These are phyloP conservation scores for Lycocerus yunnanus DNA, from an alignment of 2,888 invertebrate genomes.

Conservation along the genomic window DNA sequence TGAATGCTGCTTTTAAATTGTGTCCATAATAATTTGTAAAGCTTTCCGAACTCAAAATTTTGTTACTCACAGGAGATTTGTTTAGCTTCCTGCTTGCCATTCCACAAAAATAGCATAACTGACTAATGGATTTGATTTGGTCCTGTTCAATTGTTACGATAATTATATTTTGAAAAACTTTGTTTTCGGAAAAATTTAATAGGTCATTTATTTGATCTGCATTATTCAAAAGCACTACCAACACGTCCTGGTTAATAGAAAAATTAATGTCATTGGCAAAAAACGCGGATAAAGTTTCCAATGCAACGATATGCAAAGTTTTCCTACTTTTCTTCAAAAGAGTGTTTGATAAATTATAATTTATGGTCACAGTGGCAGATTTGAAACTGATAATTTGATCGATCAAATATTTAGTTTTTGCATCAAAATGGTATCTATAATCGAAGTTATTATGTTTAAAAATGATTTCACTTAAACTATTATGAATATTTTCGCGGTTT, in stretches of 20 bases:
- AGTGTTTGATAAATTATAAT: neutral
- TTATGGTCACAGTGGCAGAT: neutral
- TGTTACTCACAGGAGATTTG: neutral
- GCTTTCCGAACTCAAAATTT: neutral
- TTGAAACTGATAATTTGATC: neutral
- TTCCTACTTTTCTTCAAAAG: neutral
- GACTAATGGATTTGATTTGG: neutral
- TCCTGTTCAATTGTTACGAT: neutral
- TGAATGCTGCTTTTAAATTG: neutral
- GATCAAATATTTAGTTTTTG: neutral
- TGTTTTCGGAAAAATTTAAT: neutral
- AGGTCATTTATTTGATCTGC: neutral
- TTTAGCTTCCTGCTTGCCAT: neutral
- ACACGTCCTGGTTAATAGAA: neutral
- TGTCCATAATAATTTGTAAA: constrained; percentile 4
- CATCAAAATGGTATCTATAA: neutral
- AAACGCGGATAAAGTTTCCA: neutral
- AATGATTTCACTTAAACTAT: neutral
- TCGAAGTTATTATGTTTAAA: neutral
- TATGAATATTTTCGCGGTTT: neutral
- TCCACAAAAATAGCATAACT: neutral
- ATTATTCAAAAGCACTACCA: neutral
- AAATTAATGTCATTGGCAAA: neutral
- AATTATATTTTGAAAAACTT: neutral
- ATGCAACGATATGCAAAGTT: neutral